Percentiles rank a stretch among this genome's conserved stretches.
Conservation (phyloP, 2,888 invertebrate genomes). For the Nymphalis polychloros region DNA sequence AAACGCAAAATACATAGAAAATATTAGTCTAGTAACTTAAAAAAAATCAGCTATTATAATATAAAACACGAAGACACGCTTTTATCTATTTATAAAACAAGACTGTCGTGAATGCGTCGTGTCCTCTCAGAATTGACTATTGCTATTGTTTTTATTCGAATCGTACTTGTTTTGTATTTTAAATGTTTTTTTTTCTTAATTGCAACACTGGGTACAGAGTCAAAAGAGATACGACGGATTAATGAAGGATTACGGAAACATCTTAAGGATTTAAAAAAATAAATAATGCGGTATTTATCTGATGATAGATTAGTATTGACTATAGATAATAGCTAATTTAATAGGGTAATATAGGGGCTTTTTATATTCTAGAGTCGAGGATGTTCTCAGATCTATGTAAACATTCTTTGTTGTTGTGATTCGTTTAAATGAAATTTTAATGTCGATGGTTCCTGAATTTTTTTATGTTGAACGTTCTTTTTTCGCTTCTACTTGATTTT, state of each 20-base stretch:
- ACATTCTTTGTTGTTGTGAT: constrained; percentile 50
- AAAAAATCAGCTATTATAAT: constrained; percentile 16
- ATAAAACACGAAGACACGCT: constrained; percentile 26
- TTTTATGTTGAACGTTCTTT: constrained; percentile 16
- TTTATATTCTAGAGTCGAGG: constrained; percentile 53
- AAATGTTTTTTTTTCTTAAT: background rate
- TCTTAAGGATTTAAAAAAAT: constrained; percentile 13
- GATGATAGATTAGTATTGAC: constrained; percentile 67
- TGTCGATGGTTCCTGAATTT: constrained; percentile 53
- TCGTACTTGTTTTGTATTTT: background rate
- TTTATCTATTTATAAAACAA: constrained; percentile 27
- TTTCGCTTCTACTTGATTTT: constrained; percentile 16
- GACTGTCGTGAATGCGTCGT: constrained; percentile 20
- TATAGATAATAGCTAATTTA: constrained; percentile 73
- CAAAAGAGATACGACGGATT: constrained; percentile 15
- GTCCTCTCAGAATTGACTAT: constrained; percentile 7
- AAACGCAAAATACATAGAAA: constrained; percentile 9
- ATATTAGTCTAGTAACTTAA: constrained; percentile 18
- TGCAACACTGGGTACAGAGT: background rate
- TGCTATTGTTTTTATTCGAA: constrained; percentile 1
- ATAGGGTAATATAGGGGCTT: constrained; percentile 73
- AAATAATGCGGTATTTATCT: constrained; percentile 63
- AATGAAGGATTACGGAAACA: constrained; percentile 13
- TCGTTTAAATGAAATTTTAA: constrained; percentile 48
- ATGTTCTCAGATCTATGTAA: constrained; percentile 38